A percentile compares a stretch with the other conserved stretches of the same genome.
Conservation (phyloP, 1,140 invertebrate species). For the Maconellicoccus hirsutus region DNA sequence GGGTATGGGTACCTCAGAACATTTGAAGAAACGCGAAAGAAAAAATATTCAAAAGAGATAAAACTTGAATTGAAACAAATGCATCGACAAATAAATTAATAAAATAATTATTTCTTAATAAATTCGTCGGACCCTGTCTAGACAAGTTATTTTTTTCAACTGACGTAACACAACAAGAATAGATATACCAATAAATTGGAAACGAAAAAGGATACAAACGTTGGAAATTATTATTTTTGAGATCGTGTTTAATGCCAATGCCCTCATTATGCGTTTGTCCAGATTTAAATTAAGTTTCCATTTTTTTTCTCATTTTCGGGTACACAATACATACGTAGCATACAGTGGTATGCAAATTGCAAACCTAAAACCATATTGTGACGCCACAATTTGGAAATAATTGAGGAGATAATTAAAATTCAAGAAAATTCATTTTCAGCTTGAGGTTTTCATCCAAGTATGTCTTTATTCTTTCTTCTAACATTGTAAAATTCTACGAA, state of each 20-base stretch:
- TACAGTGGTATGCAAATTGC: neutral
- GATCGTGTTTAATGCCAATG: neutral
- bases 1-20: too few relatives aligned
- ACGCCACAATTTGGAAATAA: neutral
- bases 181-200: neutral
- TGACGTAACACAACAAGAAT: neutral
- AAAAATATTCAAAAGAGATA: too few relatives aligned
- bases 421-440: too few relatives aligned
- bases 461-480: too few relatives aligned
- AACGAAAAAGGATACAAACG: neutral
- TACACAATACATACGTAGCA: neutral
- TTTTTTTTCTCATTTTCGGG: neutral
- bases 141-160: constrained; percentile 3
- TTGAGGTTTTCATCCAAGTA: too few relatives aligned
- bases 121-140: neutral
- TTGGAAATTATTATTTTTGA: neutral
- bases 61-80: too few relatives aligned
- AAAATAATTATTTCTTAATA: neutral
- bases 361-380: too few relatives aligned
- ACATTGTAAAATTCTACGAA: too few relatives aligned
- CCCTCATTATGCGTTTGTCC: neutral
- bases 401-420: neutral
- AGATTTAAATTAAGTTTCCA: neutral
- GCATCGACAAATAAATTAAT: too few relatives aligned
- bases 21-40: too few relatives aligned